Percentiles rank a stretch among this genome's conserved stretches.
Evolutionary conservation across 2,888 invertebrate species (phyloP).

Genomic region (Perithous albicinctus): DNA sequence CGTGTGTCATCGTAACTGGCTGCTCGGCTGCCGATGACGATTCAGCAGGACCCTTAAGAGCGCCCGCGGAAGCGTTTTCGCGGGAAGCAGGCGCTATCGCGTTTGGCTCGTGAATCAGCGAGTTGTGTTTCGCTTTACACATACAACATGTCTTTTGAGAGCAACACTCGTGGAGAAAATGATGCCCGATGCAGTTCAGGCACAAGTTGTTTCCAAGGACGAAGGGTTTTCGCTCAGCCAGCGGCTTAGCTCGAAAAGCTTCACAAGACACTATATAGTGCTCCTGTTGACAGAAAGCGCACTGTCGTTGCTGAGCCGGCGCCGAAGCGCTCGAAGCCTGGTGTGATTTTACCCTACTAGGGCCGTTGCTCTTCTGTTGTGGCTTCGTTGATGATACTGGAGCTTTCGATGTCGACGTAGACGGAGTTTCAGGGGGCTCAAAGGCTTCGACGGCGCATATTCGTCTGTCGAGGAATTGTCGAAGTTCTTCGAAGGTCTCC

Average conservation of each 20-base stretch:
- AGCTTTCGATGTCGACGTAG: neutral
- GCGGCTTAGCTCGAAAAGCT: neutral
- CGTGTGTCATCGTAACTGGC: too few species aligned
- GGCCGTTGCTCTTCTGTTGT: too few species aligned
- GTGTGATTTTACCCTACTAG: neutral
- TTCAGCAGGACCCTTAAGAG: too few species aligned
- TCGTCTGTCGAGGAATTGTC: neutral
- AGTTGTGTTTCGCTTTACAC: slow-evolving; percentile 10
- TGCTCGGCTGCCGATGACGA: too few species aligned
- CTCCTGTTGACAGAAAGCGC: neutral
- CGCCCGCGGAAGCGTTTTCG: too few species aligned
- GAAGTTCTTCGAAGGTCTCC: neutral
- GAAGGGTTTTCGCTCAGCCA: neutral
- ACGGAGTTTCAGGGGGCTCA: neutral
- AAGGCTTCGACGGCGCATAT: neutral
- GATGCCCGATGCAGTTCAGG: slow-evolving; percentile 7
- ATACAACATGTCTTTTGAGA: too few species aligned
- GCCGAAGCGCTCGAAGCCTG: neutral
- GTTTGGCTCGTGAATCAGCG: neutral
- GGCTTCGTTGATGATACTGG: neutral
- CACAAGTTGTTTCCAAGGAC: neutral
- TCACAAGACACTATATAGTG: neutral
- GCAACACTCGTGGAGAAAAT: neutral
- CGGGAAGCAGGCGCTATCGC: neutral
- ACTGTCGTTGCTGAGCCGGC: too few species aligned